Evolutionary conservation across 2,113 vertebrate genomes (phyloP).

Genomic region (Spea bombifrons): DNA sequence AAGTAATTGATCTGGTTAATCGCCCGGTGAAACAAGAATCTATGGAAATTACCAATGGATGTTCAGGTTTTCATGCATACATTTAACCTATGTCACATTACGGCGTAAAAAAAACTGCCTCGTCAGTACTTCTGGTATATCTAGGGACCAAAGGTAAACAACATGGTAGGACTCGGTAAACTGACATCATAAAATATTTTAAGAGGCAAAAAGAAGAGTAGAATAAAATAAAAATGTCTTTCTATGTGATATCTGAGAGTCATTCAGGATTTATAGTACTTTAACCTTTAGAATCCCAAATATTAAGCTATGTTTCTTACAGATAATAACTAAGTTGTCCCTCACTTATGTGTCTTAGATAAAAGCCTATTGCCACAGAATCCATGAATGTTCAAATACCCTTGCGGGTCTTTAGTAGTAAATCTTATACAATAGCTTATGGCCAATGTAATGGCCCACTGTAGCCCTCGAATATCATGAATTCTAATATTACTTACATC

Average conservation of each 20-base stretch:
- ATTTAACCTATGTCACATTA: constrained; percentile 55
- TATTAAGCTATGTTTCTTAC: constrained; percentile 84
- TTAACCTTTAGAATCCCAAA: constrained; percentile 86
- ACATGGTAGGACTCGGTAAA: constrained; percentile 72
- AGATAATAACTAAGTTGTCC: constrained; percentile 80
- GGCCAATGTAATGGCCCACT: constrained; percentile 93
- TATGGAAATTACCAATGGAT: neutral
- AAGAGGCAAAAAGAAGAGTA: constrained; percentile 75
- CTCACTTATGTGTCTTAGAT: constrained; percentile 81
- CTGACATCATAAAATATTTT: constrained; percentile 81
- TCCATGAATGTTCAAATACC: constrained; percentile 92
- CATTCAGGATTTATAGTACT: constrained; percentile 79
- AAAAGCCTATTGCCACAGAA: constrained; percentile 83
- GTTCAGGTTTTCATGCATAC: constrained; percentile 29
- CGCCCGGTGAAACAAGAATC: constrained; percentile 41
- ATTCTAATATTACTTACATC: constrained; percentile 99
- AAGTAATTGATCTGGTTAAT: constrained; percentile 43
- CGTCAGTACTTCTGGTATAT: constrained; percentile 74
- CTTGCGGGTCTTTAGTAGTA: constrained; percentile 90
- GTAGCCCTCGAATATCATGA: constrained; percentile 98
- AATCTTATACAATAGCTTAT: constrained; percentile 95
- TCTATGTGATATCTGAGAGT: constrained; percentile 84
- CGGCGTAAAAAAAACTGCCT: constrained; percentile 65
- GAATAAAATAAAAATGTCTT: constrained; percentile 85
- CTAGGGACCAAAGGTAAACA: constrained; percentile 76